Evolutionary conservation across 1,140 invertebrate genomes (phyloP), one percentile per base, ranked within the genome.

Genomic region (Aphaenogaster floridana): DNA sequence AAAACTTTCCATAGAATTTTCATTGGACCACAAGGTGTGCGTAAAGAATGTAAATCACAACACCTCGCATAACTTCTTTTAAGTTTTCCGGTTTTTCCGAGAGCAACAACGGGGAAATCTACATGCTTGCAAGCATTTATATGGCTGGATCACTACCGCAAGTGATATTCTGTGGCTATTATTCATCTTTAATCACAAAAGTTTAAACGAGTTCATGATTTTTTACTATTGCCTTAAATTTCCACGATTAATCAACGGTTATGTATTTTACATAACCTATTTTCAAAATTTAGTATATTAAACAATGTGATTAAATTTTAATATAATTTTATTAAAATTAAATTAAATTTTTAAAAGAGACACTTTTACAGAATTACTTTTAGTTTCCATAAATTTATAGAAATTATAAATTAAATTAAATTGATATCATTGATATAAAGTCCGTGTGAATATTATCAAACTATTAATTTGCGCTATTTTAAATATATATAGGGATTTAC

Each of bases 11-110:
- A 17, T 57, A 54, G 17, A 54, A 74, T 50, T 84, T 84, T 1
- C 34, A 84, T 61, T 17, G 11, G 15, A 39, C 17, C 6, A 3
- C 28, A 3, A 72, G 11, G 8, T 4, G 7, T 21, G 28, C 39
- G 36, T 59, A 59, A 66, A 66, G 17, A 79, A 81, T 81, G 17
- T 21, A 84, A 84, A 74, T 61, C n/a, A 8, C 42, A 57, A 48
- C 28, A 48, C 3, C 17, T 74, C 34, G 52, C 9, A 28, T 74
- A 83, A 72, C 28, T 84, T 74, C 9, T 48, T 61, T 74, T 52
- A 74, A 83, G 45, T 72, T 69, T 69, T n/a, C 1, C 21, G 2
- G 13, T 48, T 83, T 71, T 59, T 57, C 1, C 7, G 39, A 61
- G 39, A 59, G 3, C 28, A 28, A 15, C 13, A 54, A 8, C 2